phyloP scores from a whole-genome alignment of 2,113 vertebrate genomes.

The Regulus satrapa region DNA sequence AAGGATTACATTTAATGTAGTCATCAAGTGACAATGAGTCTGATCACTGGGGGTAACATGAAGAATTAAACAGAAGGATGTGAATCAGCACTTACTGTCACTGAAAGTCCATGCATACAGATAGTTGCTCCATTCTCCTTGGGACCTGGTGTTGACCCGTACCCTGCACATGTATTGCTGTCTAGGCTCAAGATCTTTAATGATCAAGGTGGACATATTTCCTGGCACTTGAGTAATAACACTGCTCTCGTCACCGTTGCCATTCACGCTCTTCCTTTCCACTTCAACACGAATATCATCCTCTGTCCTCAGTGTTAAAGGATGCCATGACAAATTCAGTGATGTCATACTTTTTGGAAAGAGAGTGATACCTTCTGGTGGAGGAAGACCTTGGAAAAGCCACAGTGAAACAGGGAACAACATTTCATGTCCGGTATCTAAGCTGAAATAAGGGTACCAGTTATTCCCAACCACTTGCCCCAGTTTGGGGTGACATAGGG shows the following conservation, averaged over 20 bases:
- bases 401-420: slow-evolving; percentile 41
- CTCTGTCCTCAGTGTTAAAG: slow-evolving; percentile 65
- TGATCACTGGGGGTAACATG: background rate
- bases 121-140: slow-evolving; percentile 77
- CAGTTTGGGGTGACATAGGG: background rate
- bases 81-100: slow-evolving; percentile 74
- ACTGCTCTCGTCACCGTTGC: slow-evolving; percentile 36
- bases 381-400: slow-evolving; percentile 75
- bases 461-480: background rate
- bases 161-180: slow-evolving; percentile 80
- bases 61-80: background rate
- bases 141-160: slow-evolving; percentile 74
- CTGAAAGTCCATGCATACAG: slow-evolving; percentile 84
- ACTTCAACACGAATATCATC: slow-evolving; percentile 79
- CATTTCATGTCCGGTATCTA: background rate
- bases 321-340: slow-evolving; percentile 81
- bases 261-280: slow-evolving; percentile 67
- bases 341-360: slow-evolving; percentile 77
- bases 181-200: slow-evolving; percentile 75
- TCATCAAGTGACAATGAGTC: background rate
- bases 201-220: slow-evolving; percentile 73
- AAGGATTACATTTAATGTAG: background rate
- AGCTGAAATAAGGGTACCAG: background rate
- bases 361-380: slow-evolving; percentile 77
- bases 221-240: slow-evolving; percentile 63